These are phyloP conservation scores for Chaetops frenatus DNA, from an alignment of 2,113 vertebrate species.

Conservation along the genomic window DNA sequence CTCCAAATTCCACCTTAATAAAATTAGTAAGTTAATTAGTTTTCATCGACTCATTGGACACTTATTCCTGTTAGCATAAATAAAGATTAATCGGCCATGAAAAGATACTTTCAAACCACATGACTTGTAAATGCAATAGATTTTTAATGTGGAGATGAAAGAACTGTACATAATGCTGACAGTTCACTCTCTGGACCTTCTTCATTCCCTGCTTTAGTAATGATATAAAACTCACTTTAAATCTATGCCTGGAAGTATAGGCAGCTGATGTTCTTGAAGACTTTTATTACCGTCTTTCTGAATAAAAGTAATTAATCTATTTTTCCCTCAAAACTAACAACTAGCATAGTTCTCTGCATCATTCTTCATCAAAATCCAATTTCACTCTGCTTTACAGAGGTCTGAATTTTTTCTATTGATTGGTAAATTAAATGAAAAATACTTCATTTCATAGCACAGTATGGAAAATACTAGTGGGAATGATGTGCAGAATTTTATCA, in stretches of 20 bases:
- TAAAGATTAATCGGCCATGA: conserved; percentile 34
- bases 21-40: conserved; percentile 4
- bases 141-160: conserved; percentile 28
- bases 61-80: conserved; percentile 4
- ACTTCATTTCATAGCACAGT: background rate
- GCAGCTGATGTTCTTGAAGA: background rate
- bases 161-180: background rate
- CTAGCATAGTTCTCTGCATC: background rate
- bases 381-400: background rate
- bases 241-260: background rate
- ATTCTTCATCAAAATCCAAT: background rate
- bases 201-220: background rate
- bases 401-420: background rate
- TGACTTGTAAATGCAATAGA: conserved; percentile 6
- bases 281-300: background rate
- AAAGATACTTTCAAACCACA: conserved; percentile 10
- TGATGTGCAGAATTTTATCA: background rate
- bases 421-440: background rate
- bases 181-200: background rate
- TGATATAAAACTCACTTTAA: background rate
- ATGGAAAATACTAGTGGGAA: background rate
- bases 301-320: background rate
- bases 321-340: background rate
- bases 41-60: background rate
- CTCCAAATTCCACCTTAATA: background rate